Conservation (phyloP, 2,797 vertebrate species). For the Hirundo rustica region DNA sequence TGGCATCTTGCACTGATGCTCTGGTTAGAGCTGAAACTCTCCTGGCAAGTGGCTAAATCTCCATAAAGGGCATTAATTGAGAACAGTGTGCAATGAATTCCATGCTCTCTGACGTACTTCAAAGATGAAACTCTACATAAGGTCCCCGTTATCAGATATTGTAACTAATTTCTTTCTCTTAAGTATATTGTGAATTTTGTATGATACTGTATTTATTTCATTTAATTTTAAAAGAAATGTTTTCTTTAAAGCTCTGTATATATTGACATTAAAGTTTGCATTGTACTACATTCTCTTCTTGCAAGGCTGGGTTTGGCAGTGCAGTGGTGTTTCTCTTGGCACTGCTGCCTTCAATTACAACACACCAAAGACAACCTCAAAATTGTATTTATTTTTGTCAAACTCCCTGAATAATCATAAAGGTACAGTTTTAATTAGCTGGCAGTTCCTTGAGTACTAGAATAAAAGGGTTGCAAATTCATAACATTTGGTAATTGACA, state of each 20-base stretch:
- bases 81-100: slow-evolving; percentile 58
- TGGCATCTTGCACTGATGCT: slow-evolving; percentile 62
- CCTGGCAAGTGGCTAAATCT: slow-evolving; percentile 38
- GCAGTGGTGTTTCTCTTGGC: slow-evolving; percentile 51
- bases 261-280: slow-evolving; percentile 93
- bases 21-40: slow-evolving; percentile 34
- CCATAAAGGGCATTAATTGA: slow-evolving; percentile 64
- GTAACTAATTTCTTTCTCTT: slow-evolving; percentile 74
- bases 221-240: slow-evolving; percentile 90
- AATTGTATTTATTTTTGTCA: slow-evolving; percentile 70
- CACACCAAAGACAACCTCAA: slow-evolving; percentile 71
- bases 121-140: slow-evolving; percentile 35
- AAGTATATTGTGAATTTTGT: slow-evolving; percentile 92
- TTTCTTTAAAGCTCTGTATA: slow-evolving; percentile 94
- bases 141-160: slow-evolving; percentile 54
- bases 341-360: slow-evolving; percentile 53
- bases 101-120: slow-evolving; percentile 59
- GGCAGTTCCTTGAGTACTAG: slow-evolving; percentile 59
- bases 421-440: slow-evolving; percentile 62
- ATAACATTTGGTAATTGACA: slow-evolving; percentile 60
- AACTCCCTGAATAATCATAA: slow-evolving; percentile 61
- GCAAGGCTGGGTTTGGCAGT: slow-evolving; percentile 59
- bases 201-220: slow-evolving; percentile 97
- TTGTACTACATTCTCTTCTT: slow-evolving; percentile 67
- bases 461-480: slow-evolving; percentile 66